These are phyloP conservation scores for Sclerodermus sp. DNA, from an alignment of 2,888 invertebrate species.

Conservation along the genomic window DNA sequence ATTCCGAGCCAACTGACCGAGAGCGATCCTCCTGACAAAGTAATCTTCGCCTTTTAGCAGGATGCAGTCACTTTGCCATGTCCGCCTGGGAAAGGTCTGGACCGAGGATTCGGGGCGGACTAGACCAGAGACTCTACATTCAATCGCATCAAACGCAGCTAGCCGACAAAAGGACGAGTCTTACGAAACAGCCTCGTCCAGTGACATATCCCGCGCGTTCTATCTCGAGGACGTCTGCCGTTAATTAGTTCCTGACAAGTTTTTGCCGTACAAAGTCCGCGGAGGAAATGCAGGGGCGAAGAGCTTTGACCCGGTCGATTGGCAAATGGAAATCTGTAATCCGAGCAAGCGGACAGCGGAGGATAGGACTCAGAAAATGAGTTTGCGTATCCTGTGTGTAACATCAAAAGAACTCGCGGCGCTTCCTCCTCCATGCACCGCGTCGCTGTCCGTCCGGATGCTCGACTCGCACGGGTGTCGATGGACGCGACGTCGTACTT, in stretches of 20 bases:
- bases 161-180: background rate
- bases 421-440: conserved; percentile 8
- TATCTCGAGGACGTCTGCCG: conserved; percentile 30
- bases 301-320: conserved; percentile 28
- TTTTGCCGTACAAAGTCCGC: conserved; percentile 16
- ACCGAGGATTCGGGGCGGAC: background rate
- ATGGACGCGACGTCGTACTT: conserved; percentile 35
- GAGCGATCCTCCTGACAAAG: no score
- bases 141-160: no score
- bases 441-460: background rate
- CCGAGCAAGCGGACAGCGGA: conserved; percentile 30
- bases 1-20: no score
- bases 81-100: no score
- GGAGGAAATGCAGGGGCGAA: background rate
- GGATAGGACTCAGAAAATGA: conserved; percentile 39
- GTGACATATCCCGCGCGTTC: conserved; percentile 34
- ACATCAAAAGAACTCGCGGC: conserved; percentile 32
- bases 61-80: no score
- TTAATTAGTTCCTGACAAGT: conserved; percentile 39
- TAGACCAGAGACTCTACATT: no score
- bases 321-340: conserved; percentile 40
- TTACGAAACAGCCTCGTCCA: background rate
- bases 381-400: conserved; percentile 28
- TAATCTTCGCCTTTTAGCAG: no score
- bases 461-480: conserved; percentile 23